These are phyloP conservation scores for Synanthedon vespiformis DNA, from an alignment of 2,888 invertebrate genomes.

Conservation along the genomic window DNA sequence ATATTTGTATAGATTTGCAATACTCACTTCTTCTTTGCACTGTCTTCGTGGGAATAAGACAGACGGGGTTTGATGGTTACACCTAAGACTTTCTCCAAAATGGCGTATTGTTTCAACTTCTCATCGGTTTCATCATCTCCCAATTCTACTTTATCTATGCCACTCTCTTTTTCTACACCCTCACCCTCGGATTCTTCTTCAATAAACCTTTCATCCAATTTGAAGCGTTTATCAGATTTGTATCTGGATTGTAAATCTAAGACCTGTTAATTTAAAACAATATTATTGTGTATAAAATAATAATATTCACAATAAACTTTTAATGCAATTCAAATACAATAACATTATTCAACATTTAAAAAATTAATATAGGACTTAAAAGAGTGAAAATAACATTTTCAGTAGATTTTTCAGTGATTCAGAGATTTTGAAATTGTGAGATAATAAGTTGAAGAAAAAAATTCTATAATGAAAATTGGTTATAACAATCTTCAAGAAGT, in stretches of 20 bases:
- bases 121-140: slow-evolving; percentile 52
- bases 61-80: slow-evolving; percentile 38
- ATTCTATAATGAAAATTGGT: too few relatives aligned
- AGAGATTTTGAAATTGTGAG: too few relatives aligned
- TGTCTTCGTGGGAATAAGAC: slow-evolving; percentile 14
- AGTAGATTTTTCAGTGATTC: too few relatives aligned
- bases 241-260: slow-evolving; percentile 78
- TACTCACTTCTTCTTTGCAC: slow-evolving; percentile 41
- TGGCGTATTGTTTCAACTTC: slow-evolving; percentile 64
- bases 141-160: slow-evolving; percentile 33
- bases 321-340: too few relatives aligned
- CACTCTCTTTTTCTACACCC: slow-evolving; percentile 25
- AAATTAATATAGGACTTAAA: too few relatives aligned
- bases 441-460: too few relatives aligned
- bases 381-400: too few relatives aligned
- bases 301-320: too few relatives aligned
- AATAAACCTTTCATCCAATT: slow-evolving; percentile 79
- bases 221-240: slow-evolving; percentile 83
- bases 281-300: too few relatives aligned
- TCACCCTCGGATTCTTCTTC: slow-evolving; percentile 63
- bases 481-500: too few relatives aligned
- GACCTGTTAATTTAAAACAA: slow-evolving; percentile 42
- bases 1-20: background rate
- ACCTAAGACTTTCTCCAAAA: slow-evolving; percentile 69
- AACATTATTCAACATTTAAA: too few relatives aligned